Evolutionary conservation across 2,888 invertebrate genomes (phyloP).

Genomic region (Odontocerum albicorne): DNA sequence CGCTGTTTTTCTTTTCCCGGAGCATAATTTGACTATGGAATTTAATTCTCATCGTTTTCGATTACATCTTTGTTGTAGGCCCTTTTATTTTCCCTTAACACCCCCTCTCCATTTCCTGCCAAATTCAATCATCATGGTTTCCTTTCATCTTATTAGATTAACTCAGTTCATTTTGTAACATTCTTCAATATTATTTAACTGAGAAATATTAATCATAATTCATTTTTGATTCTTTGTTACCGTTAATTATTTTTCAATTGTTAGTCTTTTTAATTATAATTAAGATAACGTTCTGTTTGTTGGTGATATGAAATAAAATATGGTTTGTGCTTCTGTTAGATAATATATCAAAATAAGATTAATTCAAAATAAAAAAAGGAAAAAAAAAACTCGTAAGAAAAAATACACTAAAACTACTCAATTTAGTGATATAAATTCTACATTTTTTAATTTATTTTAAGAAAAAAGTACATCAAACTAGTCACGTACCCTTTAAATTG

Average conservation of each 20-base stretch:
- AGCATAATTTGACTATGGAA: slow-evolving; percentile 35
- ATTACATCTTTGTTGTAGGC: slow-evolving; percentile 34
- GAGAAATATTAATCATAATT: slow-evolving; percentile 17
- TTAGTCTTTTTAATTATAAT: too few species aligned
- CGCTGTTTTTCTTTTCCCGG: slow-evolving; percentile 34
- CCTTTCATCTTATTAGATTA: slow-evolving; percentile 26
- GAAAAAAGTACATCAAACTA: too few species aligned
- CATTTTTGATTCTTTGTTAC: slow-evolving; percentile 5
- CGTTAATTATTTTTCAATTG: background rate
- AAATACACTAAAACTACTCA: too few species aligned
- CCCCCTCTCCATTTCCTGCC: slow-evolving; percentile 11
- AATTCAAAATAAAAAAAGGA: too few species aligned
- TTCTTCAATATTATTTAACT: slow-evolving; percentile 14
- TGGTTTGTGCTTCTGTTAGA: too few species aligned
- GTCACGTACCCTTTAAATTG: too few species aligned
- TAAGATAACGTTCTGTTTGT: too few species aligned
- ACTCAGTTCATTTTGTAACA: slow-evolving; percentile 19
- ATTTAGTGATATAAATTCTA: too few species aligned
- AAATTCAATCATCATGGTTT: slow-evolving; percentile 31
- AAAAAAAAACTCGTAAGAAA: too few species aligned
- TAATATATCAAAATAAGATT: too few species aligned
- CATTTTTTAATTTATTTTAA: too few species aligned
- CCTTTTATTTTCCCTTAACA: slow-evolving; percentile 25
- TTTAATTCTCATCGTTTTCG: slow-evolving; percentile 36
- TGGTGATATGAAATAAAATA: background rate